Percentiles rank a stretch among this genome's conserved stretches.
phyloP scores from a whole-genome alignment of 1,140 invertebrate genomes.

The Carcinoscorpius rotundicauda region DNA sequence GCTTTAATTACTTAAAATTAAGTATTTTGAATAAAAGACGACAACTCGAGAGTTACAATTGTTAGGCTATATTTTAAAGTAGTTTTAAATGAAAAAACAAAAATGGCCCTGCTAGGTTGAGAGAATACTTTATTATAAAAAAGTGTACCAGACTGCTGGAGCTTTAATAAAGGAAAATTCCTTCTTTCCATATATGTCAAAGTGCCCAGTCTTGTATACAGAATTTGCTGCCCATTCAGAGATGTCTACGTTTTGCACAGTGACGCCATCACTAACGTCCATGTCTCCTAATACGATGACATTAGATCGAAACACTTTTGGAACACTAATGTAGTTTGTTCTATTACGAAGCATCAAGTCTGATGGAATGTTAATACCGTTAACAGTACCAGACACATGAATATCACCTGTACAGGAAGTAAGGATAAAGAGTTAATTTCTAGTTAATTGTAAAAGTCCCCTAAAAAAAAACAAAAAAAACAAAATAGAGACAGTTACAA shows the following conservation, averaged over 20 bases:
- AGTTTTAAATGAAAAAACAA: no score
- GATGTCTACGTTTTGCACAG: conserved; percentile 15
- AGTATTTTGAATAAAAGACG: no score
- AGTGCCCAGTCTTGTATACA: conserved; percentile 8
- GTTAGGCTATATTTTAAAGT: no score
- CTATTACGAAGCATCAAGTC: conserved; percentile 11
- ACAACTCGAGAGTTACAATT: no score
- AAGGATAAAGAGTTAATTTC: no score
- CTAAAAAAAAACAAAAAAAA: no score
- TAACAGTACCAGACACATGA: conserved; percentile 8
- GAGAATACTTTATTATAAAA: no score
- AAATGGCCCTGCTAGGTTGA: no score
- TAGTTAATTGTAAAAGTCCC: no score
- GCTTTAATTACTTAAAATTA: no score
- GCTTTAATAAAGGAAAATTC: no score
- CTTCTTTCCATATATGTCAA: background rate
- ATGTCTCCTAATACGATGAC: conserved; percentile 5
- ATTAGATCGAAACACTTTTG: conserved; percentile 13
- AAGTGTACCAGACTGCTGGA: no score
- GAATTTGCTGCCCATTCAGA: conserved; percentile 11
- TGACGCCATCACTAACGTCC: conserved; percentile 4
- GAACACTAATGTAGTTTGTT: conserved; percentile 7
- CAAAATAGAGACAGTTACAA: background rate
- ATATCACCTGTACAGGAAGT: conserved; percentile 5
- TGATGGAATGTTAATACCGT: conserved; percentile 10